phyloP scores from a whole-genome alignment of 2,888 invertebrate genomes.

The Tineola bisselliella region DNA sequence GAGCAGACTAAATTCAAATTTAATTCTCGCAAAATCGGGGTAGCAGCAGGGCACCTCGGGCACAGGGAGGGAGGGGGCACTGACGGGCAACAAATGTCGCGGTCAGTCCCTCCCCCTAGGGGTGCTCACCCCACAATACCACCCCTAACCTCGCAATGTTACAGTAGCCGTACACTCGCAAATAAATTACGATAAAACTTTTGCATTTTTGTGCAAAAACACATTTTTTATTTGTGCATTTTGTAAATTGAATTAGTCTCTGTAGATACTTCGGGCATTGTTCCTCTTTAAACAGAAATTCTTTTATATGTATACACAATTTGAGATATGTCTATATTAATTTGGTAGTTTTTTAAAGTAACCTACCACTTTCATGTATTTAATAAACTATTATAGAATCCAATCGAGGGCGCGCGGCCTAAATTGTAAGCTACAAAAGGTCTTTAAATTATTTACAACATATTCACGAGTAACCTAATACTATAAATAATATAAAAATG shows the following conservation, averaged over 20 bases:
- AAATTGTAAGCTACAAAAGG: too few species aligned
- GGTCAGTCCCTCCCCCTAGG: constrained; percentile 46
- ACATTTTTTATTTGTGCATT: background rate
- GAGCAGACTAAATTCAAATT: constrained; percentile 9
- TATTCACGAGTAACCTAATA: too few species aligned
- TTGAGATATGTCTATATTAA: too few species aligned
- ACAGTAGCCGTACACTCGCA: constrained; percentile 7
- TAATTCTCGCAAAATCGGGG: constrained; percentile 14
- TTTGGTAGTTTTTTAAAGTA: too few species aligned
- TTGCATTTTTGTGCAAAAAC: background rate
- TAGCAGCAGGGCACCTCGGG: background rate
- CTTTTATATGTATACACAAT: too few species aligned
- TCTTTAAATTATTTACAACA: too few species aligned
- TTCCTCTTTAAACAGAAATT: too few species aligned
- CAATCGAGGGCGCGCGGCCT: too few species aligned
- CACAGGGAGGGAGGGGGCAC: background rate
- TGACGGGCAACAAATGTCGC: constrained; percentile 31
- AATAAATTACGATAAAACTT: constrained; percentile 5
- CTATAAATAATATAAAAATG: background rate
- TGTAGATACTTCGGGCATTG: too few species aligned
- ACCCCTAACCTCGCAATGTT: background rate
- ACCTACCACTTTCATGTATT: too few species aligned
- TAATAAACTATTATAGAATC: too few species aligned
- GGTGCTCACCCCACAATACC: constrained; percentile 15
- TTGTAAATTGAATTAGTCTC: background rate